phyloP scores from a whole-genome alignment of 2,113 vertebrate genomes.

The Clarias batrachus region DNA sequence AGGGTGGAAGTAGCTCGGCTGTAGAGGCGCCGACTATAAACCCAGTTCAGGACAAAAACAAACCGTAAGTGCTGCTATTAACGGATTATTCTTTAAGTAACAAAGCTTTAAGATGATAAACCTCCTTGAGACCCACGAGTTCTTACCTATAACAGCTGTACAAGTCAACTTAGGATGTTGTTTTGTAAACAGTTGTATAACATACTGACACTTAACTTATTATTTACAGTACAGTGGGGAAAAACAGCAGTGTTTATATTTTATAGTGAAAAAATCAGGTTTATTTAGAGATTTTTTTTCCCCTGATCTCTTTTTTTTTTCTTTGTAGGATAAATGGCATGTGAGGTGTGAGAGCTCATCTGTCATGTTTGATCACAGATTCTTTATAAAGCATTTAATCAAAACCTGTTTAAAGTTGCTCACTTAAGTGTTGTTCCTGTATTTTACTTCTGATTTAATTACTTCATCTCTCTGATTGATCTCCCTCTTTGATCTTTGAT shows the following conservation, averaged over 20 bases:
- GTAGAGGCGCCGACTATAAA: background rate
- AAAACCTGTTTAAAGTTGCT: too few species aligned
- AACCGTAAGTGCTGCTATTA: conserved; percentile 40
- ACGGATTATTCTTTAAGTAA: background rate
- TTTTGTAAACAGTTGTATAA: background rate
- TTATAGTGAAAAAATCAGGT: background rate
- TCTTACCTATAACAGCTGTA: background rate
- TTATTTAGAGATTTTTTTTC: background rate
- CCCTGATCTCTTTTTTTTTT: too few species aligned
- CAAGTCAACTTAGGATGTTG: background rate
- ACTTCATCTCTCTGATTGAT: too few species aligned
- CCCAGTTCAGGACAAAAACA: background rate
- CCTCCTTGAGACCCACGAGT: too few species aligned
- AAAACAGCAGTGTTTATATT: background rate
- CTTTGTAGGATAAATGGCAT: background rate
- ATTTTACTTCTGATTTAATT: background rate
- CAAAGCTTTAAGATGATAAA: background rate
- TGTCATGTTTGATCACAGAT: background rate
- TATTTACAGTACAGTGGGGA: background rate
- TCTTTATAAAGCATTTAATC: background rate
- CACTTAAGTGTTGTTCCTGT: background rate
- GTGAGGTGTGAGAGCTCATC: too few species aligned
- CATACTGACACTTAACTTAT: too few species aligned
- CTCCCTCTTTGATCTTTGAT: too few species aligned
- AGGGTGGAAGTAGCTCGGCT: background rate